phyloP scores from a whole-genome alignment of 2,888 invertebrate species.

The Harpalus rufipes region DNA sequence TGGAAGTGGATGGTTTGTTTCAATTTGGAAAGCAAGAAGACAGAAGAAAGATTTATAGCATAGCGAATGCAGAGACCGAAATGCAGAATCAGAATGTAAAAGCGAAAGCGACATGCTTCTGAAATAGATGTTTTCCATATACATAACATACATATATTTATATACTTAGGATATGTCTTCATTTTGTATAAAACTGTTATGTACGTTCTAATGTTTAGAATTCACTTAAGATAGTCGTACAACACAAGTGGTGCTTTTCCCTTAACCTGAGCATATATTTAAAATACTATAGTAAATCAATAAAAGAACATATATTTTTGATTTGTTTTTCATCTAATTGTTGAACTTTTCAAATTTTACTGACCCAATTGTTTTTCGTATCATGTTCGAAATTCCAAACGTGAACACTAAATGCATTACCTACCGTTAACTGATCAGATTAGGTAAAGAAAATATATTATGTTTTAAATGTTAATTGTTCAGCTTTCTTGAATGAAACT shows the following conservation, averaged over 20 bases:
- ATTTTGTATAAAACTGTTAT: constrained; percentile 62
- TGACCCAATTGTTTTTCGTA: constrained; percentile 63
- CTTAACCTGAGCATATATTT: constrained; percentile 65
- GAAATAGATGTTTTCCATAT: constrained; percentile 60
- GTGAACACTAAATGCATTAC: constrained; percentile 41
- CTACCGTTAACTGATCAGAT: constrained; percentile 35
- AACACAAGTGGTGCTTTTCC: constrained; percentile 67
- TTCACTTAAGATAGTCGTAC: constrained; percentile 66
- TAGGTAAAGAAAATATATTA: constrained; percentile 50
- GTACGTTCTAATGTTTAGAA: constrained; percentile 62
- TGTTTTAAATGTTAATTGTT: constrained; percentile 74
- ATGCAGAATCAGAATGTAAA: constrained; percentile 13
- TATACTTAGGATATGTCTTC: constrained; percentile 61
- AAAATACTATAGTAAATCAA: constrained; percentile 64
- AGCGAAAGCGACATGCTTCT: constrained; percentile 48
- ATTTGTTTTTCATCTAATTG: constrained; percentile 66
- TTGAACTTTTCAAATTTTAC: constrained; percentile 67
- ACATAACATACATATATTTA: constrained; percentile 61
- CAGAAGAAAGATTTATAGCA: constrained; percentile 5
- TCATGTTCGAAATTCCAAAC: constrained; percentile 58
- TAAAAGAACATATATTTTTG: constrained; percentile 64
- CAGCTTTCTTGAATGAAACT: constrained; percentile 77
- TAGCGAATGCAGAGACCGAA: background rate
- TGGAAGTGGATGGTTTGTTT: constrained; percentile 40
- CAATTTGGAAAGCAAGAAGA: constrained; percentile 49